These are phyloP conservation scores for Spodoptera litura DNA, from an alignment of 1,140 invertebrate species.

Conservation along the genomic window DNA sequence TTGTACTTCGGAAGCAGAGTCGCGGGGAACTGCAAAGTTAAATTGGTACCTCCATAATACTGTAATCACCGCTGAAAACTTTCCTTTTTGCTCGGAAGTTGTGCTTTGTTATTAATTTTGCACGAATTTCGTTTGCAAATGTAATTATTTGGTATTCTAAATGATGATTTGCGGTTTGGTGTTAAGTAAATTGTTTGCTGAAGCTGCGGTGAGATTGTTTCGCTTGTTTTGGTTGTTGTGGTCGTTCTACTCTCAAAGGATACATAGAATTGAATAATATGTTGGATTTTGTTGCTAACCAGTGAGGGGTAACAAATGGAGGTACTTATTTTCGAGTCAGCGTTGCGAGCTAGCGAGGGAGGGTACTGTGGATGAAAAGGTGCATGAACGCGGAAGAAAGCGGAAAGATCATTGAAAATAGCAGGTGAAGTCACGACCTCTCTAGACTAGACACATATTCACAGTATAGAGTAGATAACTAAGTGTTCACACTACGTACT, in stretches of 20 bases:
- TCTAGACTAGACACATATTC: too few species aligned
- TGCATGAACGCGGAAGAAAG: not conserved
- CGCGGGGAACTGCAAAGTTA: constrained; percentile 1
- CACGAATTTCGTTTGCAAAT: constrained; percentile 39
- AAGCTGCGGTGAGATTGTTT: constrained; percentile 23
- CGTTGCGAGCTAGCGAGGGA: too few species aligned
- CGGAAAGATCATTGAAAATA: not conserved
- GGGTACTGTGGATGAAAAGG: not conserved
- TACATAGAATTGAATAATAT: constrained; percentile 6
- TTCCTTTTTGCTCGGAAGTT: constrained; percentile 29
- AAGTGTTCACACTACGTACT: too few species aligned
- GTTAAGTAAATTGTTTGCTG: constrained; percentile 41
- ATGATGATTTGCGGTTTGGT: constrained; percentile 45
- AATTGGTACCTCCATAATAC: not conserved
- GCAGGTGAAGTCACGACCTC: too few species aligned
- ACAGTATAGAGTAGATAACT: too few species aligned
- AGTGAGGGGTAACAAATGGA: not conserved
- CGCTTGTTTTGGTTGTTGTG: constrained; percentile 1
- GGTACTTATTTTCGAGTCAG: too few species aligned
- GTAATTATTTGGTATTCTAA: constrained; percentile 38
- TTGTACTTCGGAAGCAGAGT: not conserved
- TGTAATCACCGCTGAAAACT: constrained; percentile 29
- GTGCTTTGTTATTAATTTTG: constrained; percentile 44
- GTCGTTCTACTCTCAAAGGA: constrained; percentile 6
- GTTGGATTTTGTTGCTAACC: constrained; percentile 23